Evolutionary conservation across 1,140 invertebrate species (phyloP).

Genomic region (Ericerus pela): DNA sequence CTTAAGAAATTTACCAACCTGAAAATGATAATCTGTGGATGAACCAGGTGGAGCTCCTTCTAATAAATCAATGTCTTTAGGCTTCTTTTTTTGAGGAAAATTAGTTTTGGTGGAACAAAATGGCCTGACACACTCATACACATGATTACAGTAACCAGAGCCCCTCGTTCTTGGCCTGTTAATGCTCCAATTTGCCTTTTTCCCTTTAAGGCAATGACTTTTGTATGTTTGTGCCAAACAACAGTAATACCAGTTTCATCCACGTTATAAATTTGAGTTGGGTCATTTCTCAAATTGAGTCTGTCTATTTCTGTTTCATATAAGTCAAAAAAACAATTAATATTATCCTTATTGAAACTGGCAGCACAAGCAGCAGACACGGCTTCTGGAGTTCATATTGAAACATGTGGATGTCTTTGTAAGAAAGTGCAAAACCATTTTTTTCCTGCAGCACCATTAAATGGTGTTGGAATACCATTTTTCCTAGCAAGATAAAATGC

Average conservation of each 20-base stretch:
- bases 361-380: slow-evolving; percentile 30
- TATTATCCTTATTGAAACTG: slow-evolving; percentile 28
- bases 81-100: slow-evolving; percentile 28
- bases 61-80: slow-evolving; percentile 26
- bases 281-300: neutral
- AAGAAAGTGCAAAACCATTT: no score
- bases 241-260: slow-evolving; percentile 27
- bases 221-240: slow-evolving; percentile 23
- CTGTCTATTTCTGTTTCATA: no score
- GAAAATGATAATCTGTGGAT: slow-evolving; percentile 18
- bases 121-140: slow-evolving; percentile 29
- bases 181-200: slow-evolving; percentile 28
- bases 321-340: slow-evolving; percentile 25
- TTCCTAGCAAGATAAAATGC: no score
- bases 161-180: slow-evolving; percentile 28
- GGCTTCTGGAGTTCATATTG: slow-evolving; percentile 29
- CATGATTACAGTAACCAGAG: slow-evolving; percentile 28
- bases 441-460: no score
- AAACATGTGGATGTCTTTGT: no score
- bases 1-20: no score
- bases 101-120: slow-evolving; percentile 29
- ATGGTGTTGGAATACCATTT: no score
- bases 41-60: slow-evolving; percentile 22
- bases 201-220: slow-evolving; percentile 24
- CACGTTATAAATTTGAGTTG: slow-evolving; percentile 26